These are phyloP conservation scores for Alentia gelatinosa DNA, from an alignment of 2,888 invertebrate species.

Conservation along the genomic window DNA sequence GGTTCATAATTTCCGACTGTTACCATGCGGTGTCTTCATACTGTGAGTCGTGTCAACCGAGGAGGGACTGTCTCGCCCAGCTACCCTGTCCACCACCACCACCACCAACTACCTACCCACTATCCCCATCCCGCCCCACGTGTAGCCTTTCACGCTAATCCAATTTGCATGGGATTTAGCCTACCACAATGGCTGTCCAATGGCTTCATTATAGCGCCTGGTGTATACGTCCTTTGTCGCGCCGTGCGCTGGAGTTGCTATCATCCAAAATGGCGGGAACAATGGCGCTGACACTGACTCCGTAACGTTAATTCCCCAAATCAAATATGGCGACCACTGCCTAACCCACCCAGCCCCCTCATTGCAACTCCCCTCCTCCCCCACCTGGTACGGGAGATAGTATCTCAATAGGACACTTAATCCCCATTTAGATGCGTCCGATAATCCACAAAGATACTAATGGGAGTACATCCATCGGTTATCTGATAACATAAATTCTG, in stretches of 20 bases:
- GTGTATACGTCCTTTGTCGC: neutral
- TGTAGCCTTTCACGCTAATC: no score
- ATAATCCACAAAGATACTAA: neutral
- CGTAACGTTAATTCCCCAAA: neutral
- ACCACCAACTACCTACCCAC: neutral
- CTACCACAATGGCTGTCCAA: neutral
- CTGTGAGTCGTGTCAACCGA: neutral
- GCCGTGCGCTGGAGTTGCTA: neutral
- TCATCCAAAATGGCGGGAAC: neutral
- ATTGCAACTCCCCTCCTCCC: neutral
- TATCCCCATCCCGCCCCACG: neutral
- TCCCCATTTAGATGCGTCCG: neutral
- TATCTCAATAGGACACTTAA: neutral
- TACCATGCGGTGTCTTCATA: neutral
- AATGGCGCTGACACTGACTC: neutral
- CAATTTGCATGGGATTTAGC: constrained; percentile 22
- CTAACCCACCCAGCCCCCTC: neutral
- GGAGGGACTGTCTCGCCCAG: neutral
- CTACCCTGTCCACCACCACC: neutral
- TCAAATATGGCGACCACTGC: neutral
- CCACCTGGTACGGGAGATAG: neutral
- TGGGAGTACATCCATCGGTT: neutral
- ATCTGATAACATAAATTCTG: neutral
- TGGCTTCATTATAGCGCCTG: neutral
- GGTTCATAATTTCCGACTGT: neutral